Percentiles rank a stretch among this genome's conserved stretches.
phyloP scores from a whole-genome alignment of 1,140 invertebrate genomes.

The Psix sp. region DNA sequence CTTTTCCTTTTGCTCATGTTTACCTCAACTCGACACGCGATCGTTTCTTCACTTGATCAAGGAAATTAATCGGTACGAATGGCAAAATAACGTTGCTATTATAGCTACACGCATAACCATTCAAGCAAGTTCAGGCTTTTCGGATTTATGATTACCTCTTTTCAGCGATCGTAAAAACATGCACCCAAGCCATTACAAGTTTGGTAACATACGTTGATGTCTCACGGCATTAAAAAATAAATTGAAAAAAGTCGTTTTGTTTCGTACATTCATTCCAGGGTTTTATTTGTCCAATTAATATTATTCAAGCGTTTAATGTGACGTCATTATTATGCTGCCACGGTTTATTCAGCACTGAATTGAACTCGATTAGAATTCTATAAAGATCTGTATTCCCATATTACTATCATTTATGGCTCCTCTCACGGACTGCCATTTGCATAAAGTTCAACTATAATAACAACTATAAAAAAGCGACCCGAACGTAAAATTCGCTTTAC shows the following conservation, averaged over 20 bases:
- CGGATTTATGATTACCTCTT: constrained; percentile 50
- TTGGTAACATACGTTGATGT: constrained; percentile 1
- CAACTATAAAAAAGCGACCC: constrained; percentile 32
- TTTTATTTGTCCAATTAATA: too few species aligned
- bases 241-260: too few species aligned
- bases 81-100: constrained; percentile 45
- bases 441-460: constrained; percentile 40
- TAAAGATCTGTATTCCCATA: constrained; percentile 4
- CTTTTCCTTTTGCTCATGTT: constrained; percentile 28
- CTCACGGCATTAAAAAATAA: too few species aligned
- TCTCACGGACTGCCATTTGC: constrained; percentile 25
- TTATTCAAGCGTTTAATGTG: too few species aligned
- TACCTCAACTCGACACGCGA: constrained; percentile 42
- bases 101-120: constrained; percentile 50
- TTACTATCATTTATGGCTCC: constrained; percentile 35
- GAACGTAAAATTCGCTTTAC: constrained; percentile 46
- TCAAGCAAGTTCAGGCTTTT: constrained; percentile 34
- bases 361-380: constrained; percentile 25
- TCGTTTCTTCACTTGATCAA: constrained; percentile 42
- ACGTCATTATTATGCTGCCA: too few species aligned
- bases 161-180: constrained; percentile 40
- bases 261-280: too few species aligned
- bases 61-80: constrained; percentile 49
- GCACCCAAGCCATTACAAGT: constrained; percentile 18
- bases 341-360: constrained; percentile 1